Base-by-base conservation (phyloP, 2,797 vertebrate genomes). In the Anomalospiza imberbis region DNA sequence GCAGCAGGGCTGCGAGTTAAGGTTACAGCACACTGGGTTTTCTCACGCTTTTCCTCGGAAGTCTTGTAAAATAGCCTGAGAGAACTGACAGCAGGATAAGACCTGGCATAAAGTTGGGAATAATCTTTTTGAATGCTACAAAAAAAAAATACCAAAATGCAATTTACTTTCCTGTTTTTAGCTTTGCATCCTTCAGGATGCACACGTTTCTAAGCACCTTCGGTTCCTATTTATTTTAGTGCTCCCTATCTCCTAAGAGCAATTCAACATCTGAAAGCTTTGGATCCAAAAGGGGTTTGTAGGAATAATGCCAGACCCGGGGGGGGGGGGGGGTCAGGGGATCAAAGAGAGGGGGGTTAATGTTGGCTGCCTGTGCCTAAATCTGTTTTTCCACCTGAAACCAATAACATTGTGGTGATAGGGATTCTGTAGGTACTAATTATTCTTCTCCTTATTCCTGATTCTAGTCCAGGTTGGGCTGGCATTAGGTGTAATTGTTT, bases 401-500 rank as follows among this genome's bases (percentile, higher is more conserved):
- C 77, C 58, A 83, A 34, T 92, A 84, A 61, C 63, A 29, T 22
- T 0, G 3, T 1, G 5, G 63, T 84, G 88, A 86, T 70, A 54
- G 60, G 83, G 71, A 84, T 89, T 82, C 70, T 86, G 50, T 78
- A 90, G 55, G 63, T 84, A 55, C 94, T 94, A 93, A 94, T 93
- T 90, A 12, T 87, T 93, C 7, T 36, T 84, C 5, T 72, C 72
- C 13, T 89, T 89, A 54, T 77, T 88, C 36, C 63, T 96, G 61
- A 92, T 97, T 97, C 95, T 92, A 61, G 74, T 91, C 77, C 75
- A 85, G 75, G 85, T 92, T 93, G 96, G 95, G 92, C 87, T 95
- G 86, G 65, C 11, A 36, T 76, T 92, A 93, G 83, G 83, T 91
- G 45, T 93, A 92, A 94, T 90, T 90, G 71, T 95, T 94, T 95